These are phyloP conservation scores for Buceros bicornis DNA, from an alignment of 2,797 vertebrate species.

Conservation along the genomic window DNA sequence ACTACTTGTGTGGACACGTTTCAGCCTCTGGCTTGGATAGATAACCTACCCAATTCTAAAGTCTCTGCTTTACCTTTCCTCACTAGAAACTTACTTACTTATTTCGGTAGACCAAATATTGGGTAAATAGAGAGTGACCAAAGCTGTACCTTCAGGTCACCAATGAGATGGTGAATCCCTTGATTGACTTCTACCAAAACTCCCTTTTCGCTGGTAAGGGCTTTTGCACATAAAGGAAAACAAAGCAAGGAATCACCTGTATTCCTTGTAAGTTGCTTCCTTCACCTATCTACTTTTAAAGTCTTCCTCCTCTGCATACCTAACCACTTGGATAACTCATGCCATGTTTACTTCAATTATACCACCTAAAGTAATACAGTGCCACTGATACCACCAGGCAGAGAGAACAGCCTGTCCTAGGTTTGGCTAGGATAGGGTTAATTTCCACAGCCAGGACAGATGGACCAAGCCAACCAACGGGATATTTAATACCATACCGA, in stretches of 20 bases:
- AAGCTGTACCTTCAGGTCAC: not conserved
- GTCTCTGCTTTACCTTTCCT: not conserved
- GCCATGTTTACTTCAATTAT: not conserved
- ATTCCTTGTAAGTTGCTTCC: not conserved
- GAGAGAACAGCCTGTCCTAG: not conserved
- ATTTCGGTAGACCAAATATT: not conserved
- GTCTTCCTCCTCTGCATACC: not conserved
- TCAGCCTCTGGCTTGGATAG: not conserved
- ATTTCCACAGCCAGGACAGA: too few species aligned
- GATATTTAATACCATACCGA: too few species aligned
- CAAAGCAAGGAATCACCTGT: not conserved
- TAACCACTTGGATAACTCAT: not conserved
- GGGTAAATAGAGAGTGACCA: not conserved
- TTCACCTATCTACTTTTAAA: not conserved
- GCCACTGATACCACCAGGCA: not conserved
- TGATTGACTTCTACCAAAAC: not conserved
- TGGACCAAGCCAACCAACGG: too few species aligned
- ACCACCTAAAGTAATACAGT: not conserved
- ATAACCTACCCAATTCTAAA: not conserved
- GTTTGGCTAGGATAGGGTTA: too few species aligned
- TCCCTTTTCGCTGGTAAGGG: not conserved
- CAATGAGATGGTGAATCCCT: not conserved
- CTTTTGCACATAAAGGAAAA: not conserved
- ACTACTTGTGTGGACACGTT: not conserved
- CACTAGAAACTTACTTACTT: not conserved